Percentiles rank a stretch among this genome's conserved stretches.
Evolutionary conservation across 2,113 vertebrate species (phyloP).

Genomic region (Cnemophilus loriae): DNA sequence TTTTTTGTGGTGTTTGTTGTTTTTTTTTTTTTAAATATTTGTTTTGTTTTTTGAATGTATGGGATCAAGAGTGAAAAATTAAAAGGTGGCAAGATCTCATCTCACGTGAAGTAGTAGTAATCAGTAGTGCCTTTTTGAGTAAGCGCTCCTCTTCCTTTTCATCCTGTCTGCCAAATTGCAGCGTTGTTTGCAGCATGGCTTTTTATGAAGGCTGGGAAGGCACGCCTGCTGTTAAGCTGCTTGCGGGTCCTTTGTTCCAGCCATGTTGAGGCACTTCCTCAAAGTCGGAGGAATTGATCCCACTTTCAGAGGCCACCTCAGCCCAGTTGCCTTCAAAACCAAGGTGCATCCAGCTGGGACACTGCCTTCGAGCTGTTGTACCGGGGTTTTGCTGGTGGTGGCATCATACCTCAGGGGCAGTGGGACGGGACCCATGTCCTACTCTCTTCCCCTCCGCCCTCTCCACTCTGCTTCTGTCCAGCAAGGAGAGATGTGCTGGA

Average conservation of each 20-base stretch:
- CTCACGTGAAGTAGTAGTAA: background rate
- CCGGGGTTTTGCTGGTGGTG: background rate
- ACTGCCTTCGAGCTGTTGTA: background rate
- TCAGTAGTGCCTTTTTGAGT: background rate
- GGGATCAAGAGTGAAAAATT: background rate
- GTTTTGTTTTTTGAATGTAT: background rate
- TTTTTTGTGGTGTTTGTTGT: background rate
- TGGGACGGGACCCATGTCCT: background rate
- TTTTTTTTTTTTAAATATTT: background rate
- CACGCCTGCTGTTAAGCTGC: background rate
- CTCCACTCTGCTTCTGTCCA: background rate
- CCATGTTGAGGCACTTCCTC: background rate
- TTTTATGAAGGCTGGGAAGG: background rate
- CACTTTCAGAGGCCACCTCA: background rate
- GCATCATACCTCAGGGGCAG: fast-evolving
- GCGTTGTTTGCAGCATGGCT: fast-evolving
- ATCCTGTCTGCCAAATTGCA: background rate
- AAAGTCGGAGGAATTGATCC: background rate
- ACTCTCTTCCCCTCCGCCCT: background rate
- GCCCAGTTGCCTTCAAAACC: background rate
- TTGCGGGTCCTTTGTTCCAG: fast-evolving
- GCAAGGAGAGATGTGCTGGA: background rate
- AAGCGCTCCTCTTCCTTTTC: background rate
- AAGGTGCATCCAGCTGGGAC: background rate
- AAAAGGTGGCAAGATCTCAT: background rate